These are phyloP conservation scores for Drosophila kanapiae DNA, from an alignment of 1,140 invertebrate genomes.

Conservation along the genomic window DNA sequence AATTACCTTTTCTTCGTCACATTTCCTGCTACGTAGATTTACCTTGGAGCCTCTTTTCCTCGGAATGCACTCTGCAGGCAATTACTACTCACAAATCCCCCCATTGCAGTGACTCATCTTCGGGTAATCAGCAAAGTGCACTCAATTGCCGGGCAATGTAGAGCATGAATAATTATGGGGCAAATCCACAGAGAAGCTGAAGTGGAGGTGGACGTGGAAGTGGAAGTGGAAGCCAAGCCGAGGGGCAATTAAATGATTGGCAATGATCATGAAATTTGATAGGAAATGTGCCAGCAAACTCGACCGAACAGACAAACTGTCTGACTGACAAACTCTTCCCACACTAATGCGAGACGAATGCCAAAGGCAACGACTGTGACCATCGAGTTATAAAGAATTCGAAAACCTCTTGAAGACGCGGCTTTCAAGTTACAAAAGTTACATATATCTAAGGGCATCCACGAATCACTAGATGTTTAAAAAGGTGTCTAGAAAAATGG, in stretches of 20 bases:
- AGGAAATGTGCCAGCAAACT: slow-evolving; percentile 65
- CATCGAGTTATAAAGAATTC: not conserved
- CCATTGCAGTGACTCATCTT: slow-evolving; percentile 17
- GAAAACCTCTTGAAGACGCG: not conserved
- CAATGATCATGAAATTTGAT: slow-evolving; percentile 79
- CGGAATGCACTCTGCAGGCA: not conserved
- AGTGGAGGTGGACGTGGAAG: slow-evolving; percentile 5
- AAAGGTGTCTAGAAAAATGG: too few species aligned
- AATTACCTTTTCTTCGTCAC: not conserved
- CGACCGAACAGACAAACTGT: slow-evolving; percentile 42
- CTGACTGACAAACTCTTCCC: slow-evolving; percentile 34
- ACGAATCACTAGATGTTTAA: too few species aligned
- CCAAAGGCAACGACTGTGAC: slow-evolving; percentile 27
- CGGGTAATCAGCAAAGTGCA: slow-evolving; percentile 26
- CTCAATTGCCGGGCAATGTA: slow-evolving; percentile 53
- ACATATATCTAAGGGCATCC: too few species aligned
- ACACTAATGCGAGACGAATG: slow-evolving; percentile 27
- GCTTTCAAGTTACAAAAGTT: not conserved
- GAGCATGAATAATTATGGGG: slow-evolving; percentile 73
- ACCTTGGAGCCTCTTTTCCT: too few species aligned
- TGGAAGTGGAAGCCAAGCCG: slow-evolving; percentile 14
- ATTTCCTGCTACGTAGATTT: not conserved
- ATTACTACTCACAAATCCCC: slow-evolving; percentile 11
- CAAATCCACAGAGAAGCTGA: slow-evolving; percentile 18
- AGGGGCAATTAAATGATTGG: slow-evolving; percentile 75